These are phyloP conservation scores for Gallinago nigripennis DNA, from an alignment of 2,797 vertebrate genomes.

Conservation along the genomic window DNA sequence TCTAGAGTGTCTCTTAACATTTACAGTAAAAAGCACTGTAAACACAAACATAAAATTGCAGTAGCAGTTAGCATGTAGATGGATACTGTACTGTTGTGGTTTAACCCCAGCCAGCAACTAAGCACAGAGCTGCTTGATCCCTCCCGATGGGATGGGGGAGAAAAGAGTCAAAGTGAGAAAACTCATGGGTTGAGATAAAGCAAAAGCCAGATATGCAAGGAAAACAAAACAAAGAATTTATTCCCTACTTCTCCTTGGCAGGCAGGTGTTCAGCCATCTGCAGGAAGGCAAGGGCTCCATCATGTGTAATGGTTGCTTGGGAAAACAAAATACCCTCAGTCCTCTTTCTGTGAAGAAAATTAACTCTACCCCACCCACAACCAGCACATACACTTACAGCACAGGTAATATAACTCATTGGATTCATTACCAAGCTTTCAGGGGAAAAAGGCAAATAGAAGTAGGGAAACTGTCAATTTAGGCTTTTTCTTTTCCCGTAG, in stretches of 20 bases:
- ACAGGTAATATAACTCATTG: neutral
- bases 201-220: neutral
- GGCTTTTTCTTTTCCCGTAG: neutral
- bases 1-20: neutral
- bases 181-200: neutral
- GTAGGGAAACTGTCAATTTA: neutral
- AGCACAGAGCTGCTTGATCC: neutral
- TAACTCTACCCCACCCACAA: neutral
- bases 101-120: neutral
- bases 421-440: neutral
- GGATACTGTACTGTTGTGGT: neutral
- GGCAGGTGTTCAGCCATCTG: neutral
- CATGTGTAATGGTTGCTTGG: neutral
- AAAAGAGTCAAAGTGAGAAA: neutral
- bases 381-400: neutral
- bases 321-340: neutral
- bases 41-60: neutral
- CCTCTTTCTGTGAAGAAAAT: neutral
- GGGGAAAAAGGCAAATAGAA: accelerated
- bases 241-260: neutral
- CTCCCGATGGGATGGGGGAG: too few relatives aligned
- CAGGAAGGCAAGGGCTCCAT: neutral
- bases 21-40: neutral
- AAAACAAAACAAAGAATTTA: neutral
- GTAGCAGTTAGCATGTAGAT: neutral